These are phyloP conservation scores for Dolichomitus sp. DNA, from an alignment of 2,888 invertebrate genomes.

Conservation along the genomic window DNA sequence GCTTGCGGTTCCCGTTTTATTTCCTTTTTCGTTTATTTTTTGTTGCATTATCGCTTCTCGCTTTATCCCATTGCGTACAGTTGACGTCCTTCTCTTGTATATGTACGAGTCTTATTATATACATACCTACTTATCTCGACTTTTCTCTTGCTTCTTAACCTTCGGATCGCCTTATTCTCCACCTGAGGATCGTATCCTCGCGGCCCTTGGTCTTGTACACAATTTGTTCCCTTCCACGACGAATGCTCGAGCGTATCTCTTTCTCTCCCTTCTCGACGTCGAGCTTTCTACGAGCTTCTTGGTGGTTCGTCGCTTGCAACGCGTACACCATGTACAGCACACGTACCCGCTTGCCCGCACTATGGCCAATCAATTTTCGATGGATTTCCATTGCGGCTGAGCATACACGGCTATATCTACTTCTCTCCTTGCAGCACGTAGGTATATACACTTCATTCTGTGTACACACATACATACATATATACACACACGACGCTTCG, in stretches of 20 bases:
- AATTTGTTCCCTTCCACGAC: conserved; percentile 82
- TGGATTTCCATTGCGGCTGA: conserved; percentile 52
- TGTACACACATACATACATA: no score
- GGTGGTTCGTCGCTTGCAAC: background rate
- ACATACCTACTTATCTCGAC: conserved; percentile 10
- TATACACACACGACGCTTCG: background rate
- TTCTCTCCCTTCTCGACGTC: conserved; percentile 27
- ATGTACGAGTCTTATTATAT: conserved; percentile 50
- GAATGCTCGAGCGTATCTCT: conserved; percentile 55
- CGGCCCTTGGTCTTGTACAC: conserved; percentile 78
- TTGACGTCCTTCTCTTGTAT: conserved; percentile 32
- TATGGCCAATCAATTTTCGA: conserved; percentile 69
- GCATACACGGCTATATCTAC: conserved; percentile 47
- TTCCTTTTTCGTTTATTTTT: conserved; percentile 39
- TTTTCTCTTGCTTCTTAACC: conserved; percentile 60
- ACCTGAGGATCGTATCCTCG: conserved; percentile 74
- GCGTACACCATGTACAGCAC: background rate
- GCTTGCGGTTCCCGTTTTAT: conserved; percentile 62
- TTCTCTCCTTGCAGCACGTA: conserved; percentile 11
- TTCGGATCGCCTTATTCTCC: conserved; percentile 71
- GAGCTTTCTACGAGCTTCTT: conserved; percentile 27
- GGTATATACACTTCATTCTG: background rate
- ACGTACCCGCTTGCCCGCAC: conserved; percentile 27
- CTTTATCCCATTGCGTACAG: conserved; percentile 45
- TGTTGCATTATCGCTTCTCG: conserved; percentile 60